Base-by-base conservation (phyloP, 1,140 invertebrate genomes). In the Bombus polaris region DNA sequence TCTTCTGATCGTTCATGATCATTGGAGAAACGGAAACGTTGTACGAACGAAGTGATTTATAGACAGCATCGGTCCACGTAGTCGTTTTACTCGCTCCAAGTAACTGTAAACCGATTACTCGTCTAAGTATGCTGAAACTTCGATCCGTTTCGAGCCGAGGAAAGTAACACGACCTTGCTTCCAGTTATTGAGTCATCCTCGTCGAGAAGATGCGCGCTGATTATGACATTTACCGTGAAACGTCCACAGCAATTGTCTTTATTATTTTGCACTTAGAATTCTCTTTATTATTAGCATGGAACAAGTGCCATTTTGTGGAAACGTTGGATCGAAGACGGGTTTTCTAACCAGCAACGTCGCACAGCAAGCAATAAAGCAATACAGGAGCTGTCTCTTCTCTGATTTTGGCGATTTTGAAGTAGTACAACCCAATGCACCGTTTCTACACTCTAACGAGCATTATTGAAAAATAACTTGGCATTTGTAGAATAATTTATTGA, bases 321-420 rank as follows among this genome's bases (percentile, higher is more conserved):
- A 22, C 47, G 1, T 53, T 8, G 18, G 0, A 0, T 53, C 15
- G 1, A 2, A 1, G 1, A 0, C 1, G 5, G 18, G 5, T 15
- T 18, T 18, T 18, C 6, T 2, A 53, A 22, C 6, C 5, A 53
- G 47, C 18, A 22, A 53, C 18, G 15, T 53, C 18, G 47, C 47
- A 2, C 18, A 6, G 15, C 18, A 53, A 53, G 6, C 47, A 0
- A 53, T 2, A 8, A 22, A 22, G 47, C 47, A 6, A 22, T 18
- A 1, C 0, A 47, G 47, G 15, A 47, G 35, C 35, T 35, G 35
- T 2, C 2, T 35, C 25, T 28, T 18, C 44, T 47, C 15, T 18
- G 5, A 18, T 47, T 18, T 18, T 15, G 15, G 0, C 1, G 3
- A 53, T 53, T 53, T 53, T 18, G 44, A 18, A 18, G 44, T 47